Conservation (phyloP, 2,888 invertebrate species). For the Polyommatus iphigenia region DNA sequence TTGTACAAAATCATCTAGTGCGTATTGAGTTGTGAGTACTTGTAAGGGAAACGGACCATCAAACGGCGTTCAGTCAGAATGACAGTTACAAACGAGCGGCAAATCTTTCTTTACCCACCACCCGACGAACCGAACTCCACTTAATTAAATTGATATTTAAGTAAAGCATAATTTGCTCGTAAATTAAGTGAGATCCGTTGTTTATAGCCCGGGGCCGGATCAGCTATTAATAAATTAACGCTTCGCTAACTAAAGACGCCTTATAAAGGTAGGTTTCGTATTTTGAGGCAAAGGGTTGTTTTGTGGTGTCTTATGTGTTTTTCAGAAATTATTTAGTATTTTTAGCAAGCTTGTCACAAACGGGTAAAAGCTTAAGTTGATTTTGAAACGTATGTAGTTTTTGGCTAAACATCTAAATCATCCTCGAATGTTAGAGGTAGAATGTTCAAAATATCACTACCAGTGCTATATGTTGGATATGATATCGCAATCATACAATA, state of each 20-base stretch:
- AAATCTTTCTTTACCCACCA: conserved; percentile 55
- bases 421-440: neutral
- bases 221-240: conserved; percentile 79
- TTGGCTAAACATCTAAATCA: neutral
- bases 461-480: neutral
- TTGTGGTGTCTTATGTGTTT: too few species aligned
- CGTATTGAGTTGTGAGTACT: conserved; percentile 25
- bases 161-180: conserved; percentile 79
- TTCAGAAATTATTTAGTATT: neutral
- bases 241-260: conserved; percentile 47
- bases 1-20: conserved; percentile 26
- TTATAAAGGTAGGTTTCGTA: neutral
- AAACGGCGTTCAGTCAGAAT: conserved; percentile 46
- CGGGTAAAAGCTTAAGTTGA: neutral
- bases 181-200: conserved; percentile 78
- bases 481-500: conserved; percentile 11
- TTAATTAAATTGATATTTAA: conserved; percentile 81
- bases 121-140: conserved; percentile 68
- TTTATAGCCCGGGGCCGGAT: conserved; percentile 69
- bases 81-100: conserved; percentile 69
- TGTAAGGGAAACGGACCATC: conserved; percentile 11
- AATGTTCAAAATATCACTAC: neutral
- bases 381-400: too few species aligned
- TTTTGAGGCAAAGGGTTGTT: neutral
- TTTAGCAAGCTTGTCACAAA: neutral